These are phyloP conservation scores for Neofelis nebulosa DNA, from an alignment of 2,113 vertebrate genomes.

Conservation along the genomic window DNA sequence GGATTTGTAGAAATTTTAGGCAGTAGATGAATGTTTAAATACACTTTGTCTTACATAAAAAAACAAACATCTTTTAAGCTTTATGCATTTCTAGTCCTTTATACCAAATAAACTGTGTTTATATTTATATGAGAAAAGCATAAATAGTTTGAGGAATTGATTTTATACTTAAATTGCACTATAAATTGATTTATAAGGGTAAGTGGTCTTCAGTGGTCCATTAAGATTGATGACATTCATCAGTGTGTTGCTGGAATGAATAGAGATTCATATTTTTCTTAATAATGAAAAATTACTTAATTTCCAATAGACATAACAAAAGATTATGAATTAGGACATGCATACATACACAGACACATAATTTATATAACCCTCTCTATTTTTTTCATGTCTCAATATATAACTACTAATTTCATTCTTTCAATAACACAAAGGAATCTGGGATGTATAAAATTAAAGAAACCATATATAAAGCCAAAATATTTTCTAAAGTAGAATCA, in stretches of 20 bases:
- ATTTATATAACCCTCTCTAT: background rate
- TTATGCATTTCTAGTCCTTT: background rate
- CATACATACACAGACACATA: background rate
- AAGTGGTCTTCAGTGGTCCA: constrained; percentile 10
- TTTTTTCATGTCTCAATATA: background rate
- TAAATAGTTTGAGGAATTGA: constrained; percentile 21
- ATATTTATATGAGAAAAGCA: background rate
- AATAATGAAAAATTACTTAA: constrained; percentile 50
- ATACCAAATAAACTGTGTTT: background rate
- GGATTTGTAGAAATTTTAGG: background rate
- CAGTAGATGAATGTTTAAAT: background rate
- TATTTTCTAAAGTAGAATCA: background rate
- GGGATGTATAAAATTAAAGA: background rate
- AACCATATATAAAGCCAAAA: background rate
- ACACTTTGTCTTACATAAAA: background rate
- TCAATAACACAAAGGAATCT: background rate
- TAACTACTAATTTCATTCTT: background rate
- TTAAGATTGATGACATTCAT: constrained; percentile 47
- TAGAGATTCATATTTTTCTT: constrained; percentile 13
- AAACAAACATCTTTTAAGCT: background rate
- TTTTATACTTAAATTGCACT: constrained; percentile 43
- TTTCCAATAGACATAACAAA: background rate
- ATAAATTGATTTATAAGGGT: constrained; percentile 51
- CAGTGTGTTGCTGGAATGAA: constrained; percentile 15
- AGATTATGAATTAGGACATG: constrained; percentile 30